Conservation (phyloP, 2,888 invertebrate species). For the Horisme vitalbata region DNA sequence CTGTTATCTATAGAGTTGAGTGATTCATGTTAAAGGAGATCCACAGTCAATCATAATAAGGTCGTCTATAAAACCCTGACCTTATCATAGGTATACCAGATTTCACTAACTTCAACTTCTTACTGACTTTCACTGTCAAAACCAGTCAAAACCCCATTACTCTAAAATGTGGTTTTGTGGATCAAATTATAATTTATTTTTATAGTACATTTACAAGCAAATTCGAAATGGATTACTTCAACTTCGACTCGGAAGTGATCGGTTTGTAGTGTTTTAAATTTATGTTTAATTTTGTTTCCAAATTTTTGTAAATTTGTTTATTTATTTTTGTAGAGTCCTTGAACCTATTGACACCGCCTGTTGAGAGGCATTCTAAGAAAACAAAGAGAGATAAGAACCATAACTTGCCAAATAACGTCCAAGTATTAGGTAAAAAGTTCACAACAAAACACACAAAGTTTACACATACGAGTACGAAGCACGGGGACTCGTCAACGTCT, state of each 20-base stretch:
- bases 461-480: not conserved
- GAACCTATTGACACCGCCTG: conserved; percentile 55
- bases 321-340: conserved; percentile 60
- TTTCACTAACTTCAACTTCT: not conserved
- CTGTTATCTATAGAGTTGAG: no score
- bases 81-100: no score
- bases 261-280: conserved; percentile 45
- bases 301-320: conserved; percentile 36
- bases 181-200: conserved; percentile 11
- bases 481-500: conserved; percentile 41
- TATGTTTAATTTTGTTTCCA: conserved; percentile 19
- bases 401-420: conserved; percentile 12
- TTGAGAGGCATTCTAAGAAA: conserved; percentile 39
- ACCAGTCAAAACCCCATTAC: conserved; percentile 4
- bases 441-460: conserved; percentile 17
- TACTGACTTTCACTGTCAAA: not conserved
- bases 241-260: conserved; percentile 48
- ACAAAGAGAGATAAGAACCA: conserved; percentile 22
- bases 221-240: conserved; percentile 52
- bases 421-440: conserved; percentile 11
- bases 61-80: no score
- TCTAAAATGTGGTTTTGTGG: conserved; percentile 27
- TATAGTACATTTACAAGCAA: conserved; percentile 14
- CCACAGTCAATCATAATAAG: no score
- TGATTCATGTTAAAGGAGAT: no score